phyloP scores from a whole-genome alignment of 2,113 vertebrate species.

The Istiophorus platypterus region DNA sequence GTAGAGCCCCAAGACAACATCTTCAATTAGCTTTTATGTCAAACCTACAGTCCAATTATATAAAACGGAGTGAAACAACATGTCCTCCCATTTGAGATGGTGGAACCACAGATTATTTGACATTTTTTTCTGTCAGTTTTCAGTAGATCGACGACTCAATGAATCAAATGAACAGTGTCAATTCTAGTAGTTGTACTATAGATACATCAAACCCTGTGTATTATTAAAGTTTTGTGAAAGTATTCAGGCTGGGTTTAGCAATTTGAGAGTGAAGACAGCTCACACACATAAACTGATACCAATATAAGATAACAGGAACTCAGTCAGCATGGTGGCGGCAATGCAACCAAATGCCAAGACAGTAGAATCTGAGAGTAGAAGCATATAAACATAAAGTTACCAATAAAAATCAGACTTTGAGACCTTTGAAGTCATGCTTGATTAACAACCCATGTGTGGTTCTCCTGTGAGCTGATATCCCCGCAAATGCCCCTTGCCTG shows the following conservation, averaged over 20 bases:
- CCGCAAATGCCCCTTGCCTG: slow-evolving; percentile 33
- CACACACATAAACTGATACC: slow-evolving; percentile 3
- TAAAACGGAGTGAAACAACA: not conserved
- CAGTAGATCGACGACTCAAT: not conserved
- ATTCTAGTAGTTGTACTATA: not conserved
- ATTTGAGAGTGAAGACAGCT: not conserved
- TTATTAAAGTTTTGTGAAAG: not conserved
- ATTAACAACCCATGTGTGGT: slow-evolving; percentile 68
- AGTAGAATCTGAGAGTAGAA: slow-evolving; percentile 18
- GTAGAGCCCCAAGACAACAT: too few relatives aligned
- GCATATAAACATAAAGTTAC: slow-evolving; percentile 35
- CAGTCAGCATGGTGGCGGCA: not conserved
- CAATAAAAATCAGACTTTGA: slow-evolving; percentile 42
- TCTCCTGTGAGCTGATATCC: slow-evolving; percentile 58
- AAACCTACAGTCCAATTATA: not conserved
- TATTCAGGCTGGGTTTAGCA: not conserved
- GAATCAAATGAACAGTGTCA: not conserved
- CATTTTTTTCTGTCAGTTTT: not conserved
- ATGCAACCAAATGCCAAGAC: slow-evolving; percentile 28
- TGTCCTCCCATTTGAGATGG: not conserved
- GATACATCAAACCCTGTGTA: not conserved
- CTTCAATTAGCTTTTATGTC: too few relatives aligned
- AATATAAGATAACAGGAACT: slow-evolving; percentile 9
- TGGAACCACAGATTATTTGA: not conserved
- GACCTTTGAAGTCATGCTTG: slow-evolving; percentile 62